phyloP scores from a whole-genome alignment of 1,140 invertebrate genomes.

The Cheumatopsyche charites region DNA sequence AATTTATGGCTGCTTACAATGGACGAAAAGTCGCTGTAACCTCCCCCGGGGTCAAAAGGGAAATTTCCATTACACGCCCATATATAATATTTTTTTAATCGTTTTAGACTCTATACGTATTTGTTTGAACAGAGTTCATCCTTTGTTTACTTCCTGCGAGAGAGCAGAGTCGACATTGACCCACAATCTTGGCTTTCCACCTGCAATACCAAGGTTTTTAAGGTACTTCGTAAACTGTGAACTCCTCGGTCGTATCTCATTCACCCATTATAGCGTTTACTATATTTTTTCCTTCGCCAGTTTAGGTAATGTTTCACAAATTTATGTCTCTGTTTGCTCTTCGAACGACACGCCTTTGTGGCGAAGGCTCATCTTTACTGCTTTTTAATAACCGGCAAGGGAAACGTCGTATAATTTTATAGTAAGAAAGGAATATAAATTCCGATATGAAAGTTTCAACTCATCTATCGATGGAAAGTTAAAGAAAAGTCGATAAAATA shows the following conservation, averaged over 20 bases:
- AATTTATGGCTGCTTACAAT: slow-evolving; percentile 12
- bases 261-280: background rate
- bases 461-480: too few relatives aligned
- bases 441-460: background rate
- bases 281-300: background rate
- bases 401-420: slow-evolving; percentile 4
- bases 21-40: slow-evolving; percentile 2
- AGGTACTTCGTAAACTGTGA: too few relatives aligned
- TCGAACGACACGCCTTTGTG: slow-evolving; percentile 13
- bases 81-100: background rate
- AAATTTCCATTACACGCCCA: slow-evolving; percentile 13
- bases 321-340: slow-evolving; percentile 22
- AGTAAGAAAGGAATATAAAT: background rate
- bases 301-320: background rate
- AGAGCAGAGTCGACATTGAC: slow-evolving; percentile 2
- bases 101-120: background rate
- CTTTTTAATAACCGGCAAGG: background rate
- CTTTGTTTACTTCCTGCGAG: slow-evolving; percentile 17
- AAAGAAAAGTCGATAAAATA: too few relatives aligned
- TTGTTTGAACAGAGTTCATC: background rate
- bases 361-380: background rate
- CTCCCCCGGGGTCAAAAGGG: slow-evolving; percentile 11
- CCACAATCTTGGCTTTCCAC: background rate
- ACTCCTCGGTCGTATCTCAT: background rate
- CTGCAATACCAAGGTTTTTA: background rate